Evolutionary conservation across 2,797 vertebrate species (phyloP), one percentile per base, ranked within the genome.

Genomic region (Heliangelus exortis): DNA sequence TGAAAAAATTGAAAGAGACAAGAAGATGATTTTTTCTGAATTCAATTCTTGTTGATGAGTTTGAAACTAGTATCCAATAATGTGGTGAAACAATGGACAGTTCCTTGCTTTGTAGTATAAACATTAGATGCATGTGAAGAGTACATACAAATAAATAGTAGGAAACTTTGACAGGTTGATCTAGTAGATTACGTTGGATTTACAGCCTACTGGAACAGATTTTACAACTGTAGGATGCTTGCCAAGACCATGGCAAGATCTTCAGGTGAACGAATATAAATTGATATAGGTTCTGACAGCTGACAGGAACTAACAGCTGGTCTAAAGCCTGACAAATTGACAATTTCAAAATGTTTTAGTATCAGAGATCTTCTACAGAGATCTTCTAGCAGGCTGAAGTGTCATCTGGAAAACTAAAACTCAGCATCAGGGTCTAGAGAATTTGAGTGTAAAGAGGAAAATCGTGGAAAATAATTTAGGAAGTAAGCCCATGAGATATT

Each of bases 241-340:
- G 87, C 84, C 91, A 95, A 92, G 53, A 77, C 53, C 22, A 61
- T 77, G 54, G 57, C 31, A 92, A 86, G 53, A 53, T 80, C 47
- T 94, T 89, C 84, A 94, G 92, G 81, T 94, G 84, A 84, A 48
- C 0, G 23, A 89, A 57, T 80, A 91, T 87, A 91, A 87, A 92
- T 41, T 85, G 61, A 67, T 84, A 77, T 33, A 82, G 4, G 22
- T 85, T 92, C 63, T 95, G 92, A 85, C 81, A 93, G 61, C 67
- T 87, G 89, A 91, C 68, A 74, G 72, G 53, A 93, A 23, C 84
- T 65, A 92, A 53, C 92, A 89, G 71, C 59, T 92, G 51, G 63
- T 96, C 84, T 73, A 45, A 89, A 89, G 55, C 45, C 67, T 94
- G 84, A 90, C 71, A 92, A 96, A 87, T 76, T 36, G 41, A 55